A percentile compares a stretch with the other conserved stretches of the same genome.
Evolutionary conservation across 2,113 vertebrate species (phyloP).

Genomic region (Antennarius striatus): DNA sequence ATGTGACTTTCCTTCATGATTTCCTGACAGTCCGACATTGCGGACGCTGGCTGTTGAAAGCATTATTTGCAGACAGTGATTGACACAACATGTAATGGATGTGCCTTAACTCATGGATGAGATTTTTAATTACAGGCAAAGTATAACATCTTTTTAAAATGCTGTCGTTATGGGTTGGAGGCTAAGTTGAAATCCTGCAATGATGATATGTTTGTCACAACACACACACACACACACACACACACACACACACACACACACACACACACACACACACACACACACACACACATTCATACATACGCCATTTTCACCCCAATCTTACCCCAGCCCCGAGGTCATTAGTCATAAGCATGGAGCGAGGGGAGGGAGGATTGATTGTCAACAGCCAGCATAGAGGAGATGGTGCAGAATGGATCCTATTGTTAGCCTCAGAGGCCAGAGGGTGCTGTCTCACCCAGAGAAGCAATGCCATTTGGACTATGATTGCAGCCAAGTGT

Average conservation of each 20-base stretch:
- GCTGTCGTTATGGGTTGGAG: neutral
- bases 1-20: constrained; percentile 26
- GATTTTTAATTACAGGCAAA: neutral
- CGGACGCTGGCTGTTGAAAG: constrained; percentile 9
- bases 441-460: constrained; percentile 62
- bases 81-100: constrained; percentile 15
- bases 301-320: constrained; percentile 54
- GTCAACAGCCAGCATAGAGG: constrained; percentile 24
- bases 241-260: neutral
- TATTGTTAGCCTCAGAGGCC: constrained; percentile 65
- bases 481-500: constrained; percentile 38
- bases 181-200: constrained; percentile 13
- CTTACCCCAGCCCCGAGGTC: constrained; percentile 60
- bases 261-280: too few relatives aligned
- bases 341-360: constrained; percentile 53
- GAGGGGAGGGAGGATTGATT: constrained; percentile 29
- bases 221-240: too few relatives aligned
- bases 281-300: constrained; percentile 8
- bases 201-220: constrained; percentile 19
- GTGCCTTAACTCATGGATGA: neutral
- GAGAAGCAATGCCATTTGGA: constrained; percentile 59
- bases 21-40: constrained; percentile 1
- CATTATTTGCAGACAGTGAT: constrained; percentile 9
- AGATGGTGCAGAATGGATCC: constrained; percentile 67
- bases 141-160: neutral